phyloP scores from a whole-genome alignment of 2,888 invertebrate genomes.

The Xestia ashworthii region DNA sequence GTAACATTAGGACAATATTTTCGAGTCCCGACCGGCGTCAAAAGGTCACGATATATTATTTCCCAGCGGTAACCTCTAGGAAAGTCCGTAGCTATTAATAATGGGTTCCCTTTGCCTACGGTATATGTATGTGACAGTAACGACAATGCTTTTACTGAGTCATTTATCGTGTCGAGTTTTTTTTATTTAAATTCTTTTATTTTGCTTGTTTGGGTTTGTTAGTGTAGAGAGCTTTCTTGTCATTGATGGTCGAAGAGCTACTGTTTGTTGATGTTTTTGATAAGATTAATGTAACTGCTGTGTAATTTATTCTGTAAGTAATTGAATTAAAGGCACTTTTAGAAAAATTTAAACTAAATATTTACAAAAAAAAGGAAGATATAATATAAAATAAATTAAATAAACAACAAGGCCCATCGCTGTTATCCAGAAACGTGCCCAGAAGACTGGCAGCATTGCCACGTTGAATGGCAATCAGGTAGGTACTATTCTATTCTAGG shows the following conservation, averaged over 20 bases:
- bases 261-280: not conserved
- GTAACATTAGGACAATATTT: slow-evolving; percentile 64
- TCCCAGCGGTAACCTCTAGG: slow-evolving; percentile 78
- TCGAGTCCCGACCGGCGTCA: slow-evolving; percentile 71
- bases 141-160: slow-evolving; percentile 84
- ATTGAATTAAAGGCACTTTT: too few relatives aligned
- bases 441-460: too few relatives aligned
- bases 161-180: slow-evolving; percentile 78
- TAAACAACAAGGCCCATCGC: too few relatives aligned
- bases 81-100: slow-evolving; percentile 84
- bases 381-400: too few relatives aligned
- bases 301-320: too few relatives aligned
- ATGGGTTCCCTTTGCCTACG: slow-evolving; percentile 82
- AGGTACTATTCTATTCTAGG: not conserved
- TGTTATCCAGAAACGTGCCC: too few relatives aligned
- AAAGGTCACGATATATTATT: slow-evolving; percentile 83
- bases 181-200: slow-evolving; percentile 75
- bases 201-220: slow-evolving; percentile 9
- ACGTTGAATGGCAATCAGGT: too few relatives aligned
- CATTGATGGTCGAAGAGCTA: not conserved
- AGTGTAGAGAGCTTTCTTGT: not conserved
- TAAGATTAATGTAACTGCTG: not conserved
- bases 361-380: too few relatives aligned
- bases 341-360: too few relatives aligned
- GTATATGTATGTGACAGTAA: slow-evolving; percentile 87